Evolutionary conservation across 2,113 vertebrate genomes (phyloP).

Genomic region (Chrysemys picta): DNA sequence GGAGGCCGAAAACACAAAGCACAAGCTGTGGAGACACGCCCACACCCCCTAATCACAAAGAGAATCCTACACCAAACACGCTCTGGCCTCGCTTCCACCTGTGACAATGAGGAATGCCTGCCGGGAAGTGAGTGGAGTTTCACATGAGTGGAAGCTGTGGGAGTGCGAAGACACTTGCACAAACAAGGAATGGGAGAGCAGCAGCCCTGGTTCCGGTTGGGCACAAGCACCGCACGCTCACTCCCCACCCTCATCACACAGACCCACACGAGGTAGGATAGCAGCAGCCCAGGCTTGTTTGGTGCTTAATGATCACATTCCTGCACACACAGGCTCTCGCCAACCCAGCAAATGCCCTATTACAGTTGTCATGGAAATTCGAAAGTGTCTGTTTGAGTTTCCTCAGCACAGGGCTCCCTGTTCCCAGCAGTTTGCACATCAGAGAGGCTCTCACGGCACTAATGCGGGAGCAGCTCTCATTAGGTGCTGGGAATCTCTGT

Average conservation of each 20-base stretch:
- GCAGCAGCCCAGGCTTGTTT: background rate
- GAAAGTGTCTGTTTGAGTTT: conserved; percentile 22
- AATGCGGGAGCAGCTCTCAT: background rate
- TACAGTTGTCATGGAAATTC: conserved; percentile 16
- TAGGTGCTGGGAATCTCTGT: background rate
- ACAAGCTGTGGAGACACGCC: background rate
- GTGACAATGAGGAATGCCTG: background rate
- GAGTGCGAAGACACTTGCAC: background rate
- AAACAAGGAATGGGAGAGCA: background rate
- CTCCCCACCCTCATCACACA: background rate
- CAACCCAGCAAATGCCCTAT: background rate
- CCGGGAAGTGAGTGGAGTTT: background rate
- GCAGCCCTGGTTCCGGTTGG: background rate
- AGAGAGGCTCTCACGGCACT: background rate
- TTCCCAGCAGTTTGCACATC: background rate
- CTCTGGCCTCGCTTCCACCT: background rate
- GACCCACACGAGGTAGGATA: background rate
- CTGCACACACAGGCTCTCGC: background rate
- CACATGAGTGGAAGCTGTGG: background rate
- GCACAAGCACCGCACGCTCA: background rate
- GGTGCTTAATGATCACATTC: accelerated
- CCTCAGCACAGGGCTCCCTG: background rate
- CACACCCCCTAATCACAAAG: background rate
- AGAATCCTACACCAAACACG: background rate
- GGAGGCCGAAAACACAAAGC: background rate